These are phyloP conservation scores for Dichetophora obliterata DNA, from an alignment of 2,888 invertebrate genomes.

Conservation along the genomic window DNA sequence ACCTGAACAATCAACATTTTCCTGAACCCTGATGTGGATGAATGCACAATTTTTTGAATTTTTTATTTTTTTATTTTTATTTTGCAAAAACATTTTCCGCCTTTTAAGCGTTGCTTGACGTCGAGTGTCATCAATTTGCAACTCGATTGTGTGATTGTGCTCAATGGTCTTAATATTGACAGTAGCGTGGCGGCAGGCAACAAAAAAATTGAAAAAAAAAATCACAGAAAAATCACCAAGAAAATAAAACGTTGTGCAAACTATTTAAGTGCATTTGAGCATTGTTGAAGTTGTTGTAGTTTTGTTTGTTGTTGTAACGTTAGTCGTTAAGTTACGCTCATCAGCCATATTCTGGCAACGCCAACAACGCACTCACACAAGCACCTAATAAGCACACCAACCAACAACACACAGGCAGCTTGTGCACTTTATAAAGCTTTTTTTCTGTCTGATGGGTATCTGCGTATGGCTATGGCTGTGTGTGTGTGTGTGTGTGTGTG, in stretches of 20 bases:
- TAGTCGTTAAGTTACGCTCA: not conserved
- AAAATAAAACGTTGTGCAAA: constrained; percentile 11
- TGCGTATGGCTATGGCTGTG: not conserved
- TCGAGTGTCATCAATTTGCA: constrained; percentile 48
- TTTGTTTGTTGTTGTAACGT: not conserved
- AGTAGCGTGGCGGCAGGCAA: not conserved
- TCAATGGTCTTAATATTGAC: constrained; percentile 10
- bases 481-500: not conserved
- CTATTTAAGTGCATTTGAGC: constrained; percentile 25
- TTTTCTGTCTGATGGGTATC: not conserved
- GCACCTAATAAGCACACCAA: not conserved
- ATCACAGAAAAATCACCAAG: not conserved
- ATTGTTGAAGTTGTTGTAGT: not conserved
- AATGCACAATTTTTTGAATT: too few species aligned
- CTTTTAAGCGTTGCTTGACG: constrained; percentile 1
- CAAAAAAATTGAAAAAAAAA: not conserved
- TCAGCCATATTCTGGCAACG: not conserved
- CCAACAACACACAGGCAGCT: not conserved
- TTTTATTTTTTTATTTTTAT: not conserved
- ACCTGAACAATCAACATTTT: too few species aligned
- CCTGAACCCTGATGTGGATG: too few species aligned
- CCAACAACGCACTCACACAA: not conserved
- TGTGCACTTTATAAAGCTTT: not conserved
- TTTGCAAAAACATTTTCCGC: not conserved
- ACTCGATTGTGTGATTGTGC: constrained; percentile 48